Conservation (phyloP, 2,113 vertebrate species). For the Protobothrops mucrosquamatus region DNA sequence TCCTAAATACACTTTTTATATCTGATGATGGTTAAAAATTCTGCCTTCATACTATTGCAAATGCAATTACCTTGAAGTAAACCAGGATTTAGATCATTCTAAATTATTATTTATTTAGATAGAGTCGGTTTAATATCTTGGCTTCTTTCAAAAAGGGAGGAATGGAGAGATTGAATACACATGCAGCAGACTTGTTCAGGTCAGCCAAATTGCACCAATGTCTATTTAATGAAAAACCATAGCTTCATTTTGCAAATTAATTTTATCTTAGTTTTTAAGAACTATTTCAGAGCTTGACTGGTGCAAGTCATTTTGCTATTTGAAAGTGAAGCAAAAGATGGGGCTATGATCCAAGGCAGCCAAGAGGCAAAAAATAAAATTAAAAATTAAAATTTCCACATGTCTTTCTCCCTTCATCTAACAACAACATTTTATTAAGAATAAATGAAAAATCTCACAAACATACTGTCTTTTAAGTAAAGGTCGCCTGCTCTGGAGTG, state of each 20-base stretch:
- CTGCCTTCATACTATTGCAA: neutral
- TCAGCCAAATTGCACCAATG: neutral
- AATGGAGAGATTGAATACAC: neutral
- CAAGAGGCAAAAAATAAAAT: neutral
- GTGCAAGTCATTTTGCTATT: neutral
- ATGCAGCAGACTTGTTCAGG: neutral
- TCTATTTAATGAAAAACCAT: neutral
- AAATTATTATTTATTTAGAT: neutral
- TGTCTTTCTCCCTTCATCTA: neutral
- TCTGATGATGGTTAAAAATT: neutral
- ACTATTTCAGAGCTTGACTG: neutral
- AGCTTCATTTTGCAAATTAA: neutral
- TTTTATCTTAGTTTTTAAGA: neutral
- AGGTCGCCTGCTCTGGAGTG: neutral
- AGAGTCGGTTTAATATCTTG: neutral
- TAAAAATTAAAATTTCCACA: neutral
- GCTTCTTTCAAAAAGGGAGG: neutral
- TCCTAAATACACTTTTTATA: neutral
- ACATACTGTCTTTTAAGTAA: neutral
- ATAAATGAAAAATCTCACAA: neutral
- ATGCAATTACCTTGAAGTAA: neutral
- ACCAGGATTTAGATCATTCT: neutral
- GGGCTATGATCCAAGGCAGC: neutral
- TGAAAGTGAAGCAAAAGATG: neutral
- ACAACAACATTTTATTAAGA: neutral